A percentile compares a stretch with the other conserved stretches of the same genome.
These are phyloP conservation scores for Tenualosa ilisha DNA, from an alignment of 2,797 vertebrate genomes.

Conservation along the genomic window DNA sequence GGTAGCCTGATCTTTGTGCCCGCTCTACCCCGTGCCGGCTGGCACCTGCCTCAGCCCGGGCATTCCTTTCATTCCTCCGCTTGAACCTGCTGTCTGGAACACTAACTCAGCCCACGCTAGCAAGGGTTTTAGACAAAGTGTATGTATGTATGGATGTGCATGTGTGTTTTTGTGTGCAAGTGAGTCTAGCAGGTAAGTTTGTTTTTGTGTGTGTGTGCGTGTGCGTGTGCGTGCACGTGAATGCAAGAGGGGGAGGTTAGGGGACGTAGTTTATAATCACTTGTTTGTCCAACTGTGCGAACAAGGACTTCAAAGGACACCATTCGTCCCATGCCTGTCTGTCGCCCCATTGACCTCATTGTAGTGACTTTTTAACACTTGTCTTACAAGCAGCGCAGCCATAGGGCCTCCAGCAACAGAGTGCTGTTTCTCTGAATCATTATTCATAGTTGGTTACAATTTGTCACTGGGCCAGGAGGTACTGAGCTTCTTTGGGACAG, in stretches of 20 bases:
- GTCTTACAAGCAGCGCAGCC: not conserved
- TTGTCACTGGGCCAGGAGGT: not conserved
- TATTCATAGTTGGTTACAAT: not conserved
- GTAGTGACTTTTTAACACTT: not conserved
- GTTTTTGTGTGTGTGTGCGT: not conserved
- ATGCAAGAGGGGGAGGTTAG: not conserved
- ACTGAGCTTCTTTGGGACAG: not conserved
- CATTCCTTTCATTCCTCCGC: conserved; percentile 10
- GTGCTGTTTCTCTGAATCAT: not conserved
- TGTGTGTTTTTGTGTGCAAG: not conserved
- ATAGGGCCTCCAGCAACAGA: not conserved
- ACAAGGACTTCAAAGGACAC: conserved; percentile 14
- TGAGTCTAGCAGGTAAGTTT: not conserved
- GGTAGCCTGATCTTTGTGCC: not conserved
- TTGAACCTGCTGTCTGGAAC: conserved; percentile 15
- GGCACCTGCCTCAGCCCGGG: not conserved
- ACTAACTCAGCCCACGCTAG: not conserved
- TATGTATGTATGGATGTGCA: not conserved
- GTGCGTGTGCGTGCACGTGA: too few species aligned
- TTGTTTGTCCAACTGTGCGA: conserved; percentile 1
- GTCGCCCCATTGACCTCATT: not conserved
- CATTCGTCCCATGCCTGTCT: not conserved
- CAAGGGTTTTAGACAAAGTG: not conserved
- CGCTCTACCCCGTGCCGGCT: conserved; percentile 6
- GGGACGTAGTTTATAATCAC: not conserved